Evolutionary conservation across 2,797 vertebrate species (phyloP), one percentile per base, ranked within the genome.

Genomic region (Miichthys miiuy): DNA sequence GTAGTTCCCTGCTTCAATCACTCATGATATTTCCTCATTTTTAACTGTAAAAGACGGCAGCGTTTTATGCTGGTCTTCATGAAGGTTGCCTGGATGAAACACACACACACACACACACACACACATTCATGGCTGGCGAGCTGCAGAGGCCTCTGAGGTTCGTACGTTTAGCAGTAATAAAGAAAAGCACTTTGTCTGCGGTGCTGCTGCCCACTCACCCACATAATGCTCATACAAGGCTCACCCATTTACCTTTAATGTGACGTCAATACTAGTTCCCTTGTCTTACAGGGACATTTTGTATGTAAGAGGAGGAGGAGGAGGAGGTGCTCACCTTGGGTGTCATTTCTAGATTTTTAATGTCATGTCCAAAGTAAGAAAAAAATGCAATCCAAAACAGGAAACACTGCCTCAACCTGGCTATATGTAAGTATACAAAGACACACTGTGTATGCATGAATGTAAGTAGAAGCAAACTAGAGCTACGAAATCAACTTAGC

Each of bases 151-250:
- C 69, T 86, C 60, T 55, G 63, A 82, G 68, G 63, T 78, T 38
- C 77, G 66, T 69, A 67, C 41, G 47, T 80, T 73, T 72, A 79
- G 57, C 57, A 2, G 2, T 60, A 65, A 68, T 80, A 58, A 79
- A 84, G 75, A 84, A 87, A 88, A 87, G 83, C 87, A 88, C 86
- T 88, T 87, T 83, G 80, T 81, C 61, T 81, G 72, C 42, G 2
- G 51, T 34, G 70, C 76, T 65, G 71, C 75, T 85, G 82, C 79
- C 70, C 71, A 71, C 82, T 85, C 85, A 67, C 65, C 74, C 82
- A 75, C 81, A 79, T 79, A 79, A 87, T 74, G 61, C 76, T 82
- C 70, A 57, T 64, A 72, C 67, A 42, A 77, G 64, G 46, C 79
- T 85, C 57, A 5, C 51, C 79, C 30, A 47, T 82, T 76, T 82